These are phyloP conservation scores for Pseudochromis fuscus DNA, from an alignment of 2,797 vertebrate species.

Conservation along the genomic window DNA sequence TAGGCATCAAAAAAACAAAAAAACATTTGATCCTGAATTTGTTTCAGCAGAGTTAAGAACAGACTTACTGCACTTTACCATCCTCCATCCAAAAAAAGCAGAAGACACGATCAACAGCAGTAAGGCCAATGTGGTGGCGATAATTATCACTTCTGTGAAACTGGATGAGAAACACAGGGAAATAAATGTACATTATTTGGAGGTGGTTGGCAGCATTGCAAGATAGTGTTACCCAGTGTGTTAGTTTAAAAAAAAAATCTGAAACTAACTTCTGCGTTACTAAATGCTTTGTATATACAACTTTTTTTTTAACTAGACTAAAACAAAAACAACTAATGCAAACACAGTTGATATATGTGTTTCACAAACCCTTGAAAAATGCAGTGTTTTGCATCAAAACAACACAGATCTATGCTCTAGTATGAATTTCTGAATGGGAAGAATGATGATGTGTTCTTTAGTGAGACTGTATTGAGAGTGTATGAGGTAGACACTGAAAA, in stretches of 20 bases:
- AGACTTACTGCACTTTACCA: slow-evolving; percentile 27
- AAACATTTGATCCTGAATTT: neutral
- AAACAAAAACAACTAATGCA: neutral
- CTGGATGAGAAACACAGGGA: no score
- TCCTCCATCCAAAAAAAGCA: slow-evolving; percentile 21
- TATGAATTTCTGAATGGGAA: neutral
- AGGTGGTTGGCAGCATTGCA: no score
- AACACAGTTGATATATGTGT: neutral
- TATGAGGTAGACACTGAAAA: neutral
- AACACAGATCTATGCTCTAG: neutral
- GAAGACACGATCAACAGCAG: slow-evolving; percentile 12
- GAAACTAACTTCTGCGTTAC: no score
- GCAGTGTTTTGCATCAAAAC: neutral
- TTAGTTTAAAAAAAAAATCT: no score
- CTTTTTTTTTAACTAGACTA: neutral
- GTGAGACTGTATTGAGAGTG: neutral
- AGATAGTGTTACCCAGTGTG: no score
- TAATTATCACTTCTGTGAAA: neutral
- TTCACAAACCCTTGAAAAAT: neutral
- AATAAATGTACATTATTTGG: neutral
- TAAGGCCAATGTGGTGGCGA: slow-evolving; percentile 5
- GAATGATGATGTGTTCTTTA: neutral
- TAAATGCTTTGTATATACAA: no score
- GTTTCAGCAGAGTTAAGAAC: neutral
- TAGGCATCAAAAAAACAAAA: neutral